Evolutionary conservation across 1,140 invertebrate genomes (phyloP), one percentile per base, ranked within the genome.

Genomic region (Dendrolimus kikuchii): DNA sequence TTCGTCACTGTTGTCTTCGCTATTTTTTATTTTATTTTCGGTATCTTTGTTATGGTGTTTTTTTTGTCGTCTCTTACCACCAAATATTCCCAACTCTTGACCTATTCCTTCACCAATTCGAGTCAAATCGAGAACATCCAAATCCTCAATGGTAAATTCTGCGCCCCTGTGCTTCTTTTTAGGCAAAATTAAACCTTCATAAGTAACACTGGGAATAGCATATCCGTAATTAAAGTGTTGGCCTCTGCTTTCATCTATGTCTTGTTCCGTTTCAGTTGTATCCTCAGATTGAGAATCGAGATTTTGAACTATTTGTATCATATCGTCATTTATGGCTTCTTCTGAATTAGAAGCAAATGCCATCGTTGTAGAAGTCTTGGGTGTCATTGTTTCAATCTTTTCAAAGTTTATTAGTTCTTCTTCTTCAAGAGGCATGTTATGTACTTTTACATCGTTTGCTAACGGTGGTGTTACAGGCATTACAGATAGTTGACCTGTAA

Each of bases 401-500:
- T 82, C 73, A 59, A 74, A 80, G 56, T 66, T 63, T 38, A 66
- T 53, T 45, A 62, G 52, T 47, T 69, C 65, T 58, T 64, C 38
- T 44, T 56, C 50, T 49, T 57, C 49, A 6, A 42, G 9, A 40
- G 67, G 66, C 4, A 60, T 58, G n/a, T 50, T 57, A 6, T 68
- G 55, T 50, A 77, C 68, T 56, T 80, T 76, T 10, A 55, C 53
- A 38, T 61, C 53, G 36, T 66, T 74, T 6, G 83, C 65, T 56
- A 80, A 59, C 45, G 87, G 79, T 40, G 81, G 77, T 38, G 82
- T 81, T 5, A 77, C 81, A 57, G 82, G 85, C 65, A 86, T 74
- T 10, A 69, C 73, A 40, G 86, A 86, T 37, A 88, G 55, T 55
- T 88, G 87, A 43, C 84, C 86, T 37, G 87, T 88, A 5, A 88